phyloP scores from a whole-genome alignment of 2,797 vertebrate species.

The Onychomys leucogaster region DNA sequence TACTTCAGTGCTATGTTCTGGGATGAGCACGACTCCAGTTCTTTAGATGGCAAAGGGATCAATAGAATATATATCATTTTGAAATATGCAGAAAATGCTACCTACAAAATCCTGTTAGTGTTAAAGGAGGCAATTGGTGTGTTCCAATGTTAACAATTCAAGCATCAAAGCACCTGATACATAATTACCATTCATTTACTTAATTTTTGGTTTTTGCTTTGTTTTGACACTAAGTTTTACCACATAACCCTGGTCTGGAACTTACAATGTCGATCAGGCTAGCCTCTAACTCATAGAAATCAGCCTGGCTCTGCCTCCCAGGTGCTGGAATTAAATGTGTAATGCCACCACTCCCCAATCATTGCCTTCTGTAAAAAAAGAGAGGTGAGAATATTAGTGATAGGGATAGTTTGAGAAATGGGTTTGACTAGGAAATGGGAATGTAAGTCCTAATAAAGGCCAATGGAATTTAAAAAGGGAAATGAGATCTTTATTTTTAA shows the following conservation, averaged over 20 bases:
- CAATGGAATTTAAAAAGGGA: constrained; percentile 17
- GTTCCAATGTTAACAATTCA: constrained; percentile 31
- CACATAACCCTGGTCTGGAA: neutral
- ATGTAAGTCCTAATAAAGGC: neutral
- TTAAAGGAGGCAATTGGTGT: constrained; percentile 28
- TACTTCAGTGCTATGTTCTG: neutral
- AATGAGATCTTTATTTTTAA: neutral
- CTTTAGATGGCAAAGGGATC: neutral
- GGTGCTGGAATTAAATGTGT: neutral
- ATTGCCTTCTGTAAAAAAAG: constrained; percentile 28
- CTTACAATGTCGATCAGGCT: neutral
- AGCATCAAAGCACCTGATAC: neutral
- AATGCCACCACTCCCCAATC: neutral
- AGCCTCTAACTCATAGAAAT: neutral
- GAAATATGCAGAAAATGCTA: constrained; percentile 22
- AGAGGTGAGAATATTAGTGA: neutral
- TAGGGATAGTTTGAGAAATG: constrained; percentile 54
- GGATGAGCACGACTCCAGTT: constrained; percentile 29
- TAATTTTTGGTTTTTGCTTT: neutral
- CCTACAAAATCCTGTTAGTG: constrained; percentile 29
- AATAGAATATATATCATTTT: neutral
- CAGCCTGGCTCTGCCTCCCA: neutral
- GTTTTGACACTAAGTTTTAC: neutral
- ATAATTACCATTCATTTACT: constrained; percentile 47
- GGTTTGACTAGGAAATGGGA: constrained; percentile 36